These are phyloP conservation scores for Melanerpes aurifrons DNA, from an alignment of 2,113 vertebrate species.

Conservation along the genomic window DNA sequence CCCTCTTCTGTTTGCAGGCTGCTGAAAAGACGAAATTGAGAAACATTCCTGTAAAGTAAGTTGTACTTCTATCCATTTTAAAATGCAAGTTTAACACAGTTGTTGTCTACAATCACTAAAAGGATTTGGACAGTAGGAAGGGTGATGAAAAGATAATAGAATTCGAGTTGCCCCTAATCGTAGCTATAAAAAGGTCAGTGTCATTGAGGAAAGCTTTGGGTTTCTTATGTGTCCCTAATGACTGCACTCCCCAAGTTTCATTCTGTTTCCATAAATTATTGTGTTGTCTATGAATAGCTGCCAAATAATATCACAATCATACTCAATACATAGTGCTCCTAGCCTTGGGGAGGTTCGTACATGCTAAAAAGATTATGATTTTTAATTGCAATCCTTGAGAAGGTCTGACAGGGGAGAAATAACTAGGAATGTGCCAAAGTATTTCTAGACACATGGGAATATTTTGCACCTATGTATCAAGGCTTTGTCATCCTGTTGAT, in stretches of 20 bases:
- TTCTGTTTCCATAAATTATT: conserved; percentile 75
- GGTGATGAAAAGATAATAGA: not conserved
- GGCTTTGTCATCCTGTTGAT: conserved; percentile 57
- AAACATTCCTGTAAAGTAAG: conserved; percentile 91
- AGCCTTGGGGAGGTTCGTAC: conserved; percentile 66
- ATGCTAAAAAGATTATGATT: conserved; percentile 75
- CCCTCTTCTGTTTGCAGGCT: conserved; percentile 83
- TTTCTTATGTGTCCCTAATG: conserved; percentile 30
- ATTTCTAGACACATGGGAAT: conserved; percentile 60
- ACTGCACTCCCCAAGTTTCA: conserved; percentile 52
- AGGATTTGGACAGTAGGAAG: not conserved
- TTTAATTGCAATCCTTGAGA: conserved; percentile 74
- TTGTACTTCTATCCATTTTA: conserved; percentile 60
- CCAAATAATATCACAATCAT: conserved; percentile 72
- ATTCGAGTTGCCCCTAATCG: conserved; percentile 47
- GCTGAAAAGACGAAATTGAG: conserved; percentile 92
- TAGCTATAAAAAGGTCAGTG: conserved; percentile 5
- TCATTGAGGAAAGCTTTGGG: conserved; percentile 23
- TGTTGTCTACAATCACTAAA: not conserved
- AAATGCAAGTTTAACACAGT: conserved; percentile 32
- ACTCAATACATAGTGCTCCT: conserved; percentile 50
- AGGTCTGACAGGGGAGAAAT: conserved; percentile 63
- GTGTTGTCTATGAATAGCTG: conserved; percentile 67
- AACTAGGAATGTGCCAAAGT: conserved; percentile 55
- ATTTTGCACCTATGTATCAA: conserved; percentile 57